Evolutionary conservation across 2,888 invertebrate genomes (phyloP), one percentile per base, ranked within the genome.

Genomic region (Philhelius pedissequus): DNA sequence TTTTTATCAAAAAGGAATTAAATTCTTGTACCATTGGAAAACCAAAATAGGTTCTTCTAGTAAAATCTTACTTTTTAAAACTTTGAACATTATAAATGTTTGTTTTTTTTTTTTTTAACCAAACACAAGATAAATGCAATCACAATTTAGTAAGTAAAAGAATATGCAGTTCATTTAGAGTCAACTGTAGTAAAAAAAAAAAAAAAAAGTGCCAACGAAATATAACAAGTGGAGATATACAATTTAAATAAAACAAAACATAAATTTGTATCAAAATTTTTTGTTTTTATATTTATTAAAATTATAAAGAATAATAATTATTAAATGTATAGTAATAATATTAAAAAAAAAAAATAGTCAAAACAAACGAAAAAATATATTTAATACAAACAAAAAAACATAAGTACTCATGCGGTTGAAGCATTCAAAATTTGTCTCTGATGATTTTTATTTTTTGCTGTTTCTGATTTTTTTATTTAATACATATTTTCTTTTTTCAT

Each of bases 391-490:
- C 52, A 68, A 78, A 48, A 66, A 79, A 86, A 70, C 66, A 73
- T 86, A 86, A 86, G 86, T 86, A 86, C 86, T 86, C 86, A 81
- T 86, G 86, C 86, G 86, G 54, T 73, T 81, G 86, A 81, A 73
- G 86, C 81, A 80, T 81, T 81, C 27, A 68, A 48, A 60, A 48
- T 58, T 32, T 20, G 6, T 54, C 58, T 71, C n/a, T n/a, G n/a
- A n/a, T n/a, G 11, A 13, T 22, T 52, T 69, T 54, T 45, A 27
- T 32, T 48, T 38, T 64, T 62, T 58, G 50, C 20, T 52, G 32
- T 75, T 13, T 74, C 64, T 54, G n/a, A 43, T 13, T 27, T n/a
- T 48, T 3, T 48, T 20, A 20, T 48, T 48, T 20, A 2, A 35
- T 35, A 50, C 40, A 60, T 58, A 43, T 15, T 66, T 52, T 43